Evolutionary conservation across 2,113 vertebrate species (phyloP), one percentile per base, ranked within the genome.

Genomic region (Raphicerus campestris): DNA sequence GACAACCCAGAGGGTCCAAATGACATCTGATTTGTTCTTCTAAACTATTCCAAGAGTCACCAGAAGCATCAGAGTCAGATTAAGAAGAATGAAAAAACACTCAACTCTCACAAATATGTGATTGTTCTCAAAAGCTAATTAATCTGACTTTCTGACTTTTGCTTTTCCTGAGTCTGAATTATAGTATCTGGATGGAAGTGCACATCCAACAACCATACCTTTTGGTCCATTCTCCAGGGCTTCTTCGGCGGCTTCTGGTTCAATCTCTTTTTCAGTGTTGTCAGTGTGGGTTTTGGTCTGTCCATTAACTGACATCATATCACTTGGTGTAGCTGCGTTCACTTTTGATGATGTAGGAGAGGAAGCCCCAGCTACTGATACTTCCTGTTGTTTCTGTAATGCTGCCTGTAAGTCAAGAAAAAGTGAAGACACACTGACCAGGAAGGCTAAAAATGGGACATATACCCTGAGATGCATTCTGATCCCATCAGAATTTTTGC

Each of bases 221-320:
- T 99, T 99, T 93, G 99, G 99, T 98, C 99, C 99, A 92, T 99
- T 99, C 97, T 99, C 99, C 15, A 99, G 98, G 15, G 99, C 98
- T 98, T 99, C 99, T 97, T 99, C 99, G 49, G 99, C 98, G 13
- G 98, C 98, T 97, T 99, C 99, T 22, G 99, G 96, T 95, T 99
- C 99, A 9, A 98, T 96, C 73, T 99, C 99, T 90, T 99, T 98
- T 58, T 99, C 99, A 26, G 99, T 96, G 98, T 96, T 99, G 95
- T 99, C 99, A 7, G 98, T 98, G 92, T 99, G 99, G 0, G 99
- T 98, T 97, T 98, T 99, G 58, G 99, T 99, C 98, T 99, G 99
- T 95, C 99, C 99, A 0, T 99, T 99, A 92, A 99, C 91, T 1
- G 99, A 99, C 2, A 99, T 98, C 63, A 86, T 35, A 42, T 99